Conservation (phyloP, 53 echinoderm and acorn worm species). For the Holothuria leucospilota region DNA sequence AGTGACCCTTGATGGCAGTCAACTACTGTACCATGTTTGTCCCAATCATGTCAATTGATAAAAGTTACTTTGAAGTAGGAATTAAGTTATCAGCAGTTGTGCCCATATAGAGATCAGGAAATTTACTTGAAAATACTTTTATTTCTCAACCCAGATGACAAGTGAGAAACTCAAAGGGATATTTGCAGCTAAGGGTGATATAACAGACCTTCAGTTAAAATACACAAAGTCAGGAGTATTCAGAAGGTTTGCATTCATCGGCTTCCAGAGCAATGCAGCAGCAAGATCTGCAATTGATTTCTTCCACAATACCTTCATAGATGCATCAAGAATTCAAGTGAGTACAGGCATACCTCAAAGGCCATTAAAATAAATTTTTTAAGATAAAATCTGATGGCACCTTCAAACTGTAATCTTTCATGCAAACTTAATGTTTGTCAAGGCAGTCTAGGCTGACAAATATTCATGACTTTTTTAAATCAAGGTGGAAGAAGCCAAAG, state of each 20-base stretch:
- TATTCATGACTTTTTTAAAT: background rate
- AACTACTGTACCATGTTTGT: too few species aligned
- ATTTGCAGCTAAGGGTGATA: slow-evolving; percentile 84
- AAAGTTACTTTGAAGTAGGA: too few species aligned
- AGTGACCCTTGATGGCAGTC: too few species aligned
- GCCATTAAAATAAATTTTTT: too few species aligned
- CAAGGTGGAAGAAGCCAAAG: slow-evolving; percentile 84
- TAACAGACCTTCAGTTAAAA: slow-evolving; percentile 93
- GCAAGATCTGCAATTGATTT: slow-evolving; percentile 71
- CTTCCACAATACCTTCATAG: slow-evolving; percentile 83
- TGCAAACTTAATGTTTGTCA: too few species aligned
- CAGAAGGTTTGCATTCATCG: slow-evolving; percentile 92
- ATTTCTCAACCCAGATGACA: slow-evolving; percentile 61
- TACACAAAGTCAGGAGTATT: slow-evolving; percentile 88
- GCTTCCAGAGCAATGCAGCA: slow-evolving; percentile 73
- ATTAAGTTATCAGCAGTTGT: too few species aligned
- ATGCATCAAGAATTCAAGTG: slow-evolving; percentile 89
- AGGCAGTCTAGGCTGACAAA: too few species aligned
- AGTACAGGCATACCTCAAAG: background rate
- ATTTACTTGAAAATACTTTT: background rate
- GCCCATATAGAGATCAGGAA: too few species aligned
- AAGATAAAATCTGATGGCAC: too few species aligned
- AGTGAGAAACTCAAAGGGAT: slow-evolving; percentile 74
- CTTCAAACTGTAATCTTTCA: too few species aligned
- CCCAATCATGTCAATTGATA: too few species aligned